Percentiles rank a stretch among this genome's conserved stretches.
These are phyloP conservation scores for Pomatostomus ruficeps DNA, from an alignment of 2,113 vertebrate species.

Conservation along the genomic window DNA sequence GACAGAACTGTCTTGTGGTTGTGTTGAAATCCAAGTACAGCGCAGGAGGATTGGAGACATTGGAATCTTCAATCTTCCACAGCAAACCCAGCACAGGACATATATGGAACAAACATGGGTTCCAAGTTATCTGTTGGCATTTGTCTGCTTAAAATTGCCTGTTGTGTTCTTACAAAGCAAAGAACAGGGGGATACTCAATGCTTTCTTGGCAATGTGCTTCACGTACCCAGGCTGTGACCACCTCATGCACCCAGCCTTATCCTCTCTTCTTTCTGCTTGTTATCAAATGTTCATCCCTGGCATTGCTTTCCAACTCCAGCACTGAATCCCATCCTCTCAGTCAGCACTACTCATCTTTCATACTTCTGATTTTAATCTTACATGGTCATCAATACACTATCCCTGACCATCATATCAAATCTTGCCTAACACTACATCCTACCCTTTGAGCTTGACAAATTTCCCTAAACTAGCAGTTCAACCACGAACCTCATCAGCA, in stretches of 20 bases:
- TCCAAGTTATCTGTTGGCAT: conserved; percentile 65
- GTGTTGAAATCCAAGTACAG: conserved; percentile 80
- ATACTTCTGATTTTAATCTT: neutral
- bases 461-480: neutral
- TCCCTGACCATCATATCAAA: neutral
- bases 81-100: conserved; percentile 75
- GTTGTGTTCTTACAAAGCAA: conserved; percentile 66
- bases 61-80: conserved; percentile 73
- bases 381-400: neutral
- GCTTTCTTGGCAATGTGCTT: neutral
- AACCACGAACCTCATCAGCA: conserved; percentile 23
- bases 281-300: neutral
- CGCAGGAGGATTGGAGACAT: conserved; percentile 78
- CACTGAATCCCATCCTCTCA: neutral
- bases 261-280: neutral
- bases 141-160: conserved; percentile 62
- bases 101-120: conserved; percentile 62
- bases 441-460: neutral
- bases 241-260: neutral
- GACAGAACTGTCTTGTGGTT: conserved; percentile 74
- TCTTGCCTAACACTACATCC: too few relatives aligned
- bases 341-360: neutral
- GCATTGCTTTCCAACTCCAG: neutral
- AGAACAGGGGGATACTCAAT: neutral
- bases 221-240: neutral